Evolutionary conservation across 1,140 invertebrate genomes (phyloP).

Genomic region (Tetraneura akinire): DNA sequence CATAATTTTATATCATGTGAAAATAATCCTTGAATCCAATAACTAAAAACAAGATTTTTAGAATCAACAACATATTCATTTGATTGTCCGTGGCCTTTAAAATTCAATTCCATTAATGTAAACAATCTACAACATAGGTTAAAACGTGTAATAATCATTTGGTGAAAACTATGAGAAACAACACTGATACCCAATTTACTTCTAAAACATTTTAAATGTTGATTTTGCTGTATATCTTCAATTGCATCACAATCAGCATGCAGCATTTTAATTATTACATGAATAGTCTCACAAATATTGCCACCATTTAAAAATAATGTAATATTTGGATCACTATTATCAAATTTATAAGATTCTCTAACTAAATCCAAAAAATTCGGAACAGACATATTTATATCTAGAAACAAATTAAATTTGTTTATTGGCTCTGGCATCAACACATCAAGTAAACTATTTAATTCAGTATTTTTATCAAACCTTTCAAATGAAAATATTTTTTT

Average conservation of each 20-base stretch:
- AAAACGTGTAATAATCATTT: slow-evolving; percentile 30
- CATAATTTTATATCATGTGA: slow-evolving; percentile 37
- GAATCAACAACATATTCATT: slow-evolving; percentile 30
- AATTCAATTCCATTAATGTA: slow-evolving; percentile 34
- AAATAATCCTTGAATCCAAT: slow-evolving; percentile 35
- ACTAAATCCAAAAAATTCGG: slow-evolving; percentile 23
- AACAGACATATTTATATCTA: slow-evolving; percentile 18
- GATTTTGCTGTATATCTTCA: not conserved
- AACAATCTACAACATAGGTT: slow-evolving; percentile 37
- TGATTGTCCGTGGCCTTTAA: not conserved
- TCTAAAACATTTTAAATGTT: slow-evolving; percentile 20
- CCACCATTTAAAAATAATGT: slow-evolving; percentile 33
- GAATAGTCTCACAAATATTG: not conserved
- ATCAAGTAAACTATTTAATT: slow-evolving; percentile 7
- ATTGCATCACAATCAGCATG: not conserved
- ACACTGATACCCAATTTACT: slow-evolving; percentile 29
- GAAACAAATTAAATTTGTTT: slow-evolving; percentile 31
- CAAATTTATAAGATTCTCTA: slow-evolving; percentile 24
- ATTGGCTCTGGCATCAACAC: not conserved
- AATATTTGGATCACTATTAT: not conserved
- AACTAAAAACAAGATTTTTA: slow-evolving; percentile 22
- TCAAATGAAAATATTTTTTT: not conserved
- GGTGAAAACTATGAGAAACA: slow-evolving; percentile 42
- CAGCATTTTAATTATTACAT: slow-evolving; percentile 17
- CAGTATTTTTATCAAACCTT: not conserved